These are phyloP conservation scores for Vulpes lagopus DNA, from an alignment of 2,113 vertebrate genomes.

Conservation along the genomic window DNA sequence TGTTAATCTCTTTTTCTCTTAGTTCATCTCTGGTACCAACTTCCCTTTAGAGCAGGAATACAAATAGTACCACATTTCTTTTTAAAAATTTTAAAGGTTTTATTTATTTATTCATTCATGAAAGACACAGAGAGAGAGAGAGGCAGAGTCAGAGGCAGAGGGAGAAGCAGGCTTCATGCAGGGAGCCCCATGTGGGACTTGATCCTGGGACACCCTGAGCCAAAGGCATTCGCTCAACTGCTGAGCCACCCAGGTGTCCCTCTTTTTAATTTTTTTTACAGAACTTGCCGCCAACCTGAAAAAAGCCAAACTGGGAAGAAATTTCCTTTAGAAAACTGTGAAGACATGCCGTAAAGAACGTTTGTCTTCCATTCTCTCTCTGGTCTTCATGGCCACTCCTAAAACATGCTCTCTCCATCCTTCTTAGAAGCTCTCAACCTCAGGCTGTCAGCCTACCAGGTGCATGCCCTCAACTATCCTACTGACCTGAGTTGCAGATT, in stretches of 20 bases:
- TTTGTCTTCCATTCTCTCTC: neutral
- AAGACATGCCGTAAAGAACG: fast-evolving
- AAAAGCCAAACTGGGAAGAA: neutral
- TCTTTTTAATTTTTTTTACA: neutral
- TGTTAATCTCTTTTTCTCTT: neutral
- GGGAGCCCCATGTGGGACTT: no score
- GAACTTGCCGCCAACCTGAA: neutral
- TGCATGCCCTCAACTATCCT: neutral
- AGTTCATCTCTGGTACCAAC: neutral
- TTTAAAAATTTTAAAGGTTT: neutral
- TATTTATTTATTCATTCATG: no score
- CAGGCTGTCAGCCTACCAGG: neutral
- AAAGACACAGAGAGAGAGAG: no score
- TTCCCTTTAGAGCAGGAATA: neutral
- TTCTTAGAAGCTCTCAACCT: neutral
- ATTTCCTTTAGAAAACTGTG: neutral
- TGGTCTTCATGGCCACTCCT: fast-evolving
- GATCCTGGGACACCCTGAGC: no score
- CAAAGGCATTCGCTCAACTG: no score
- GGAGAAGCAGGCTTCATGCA: no score
- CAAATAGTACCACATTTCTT: neutral
- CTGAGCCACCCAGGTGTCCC: no score
- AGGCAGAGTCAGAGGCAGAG: no score
- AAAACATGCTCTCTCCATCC: neutral
- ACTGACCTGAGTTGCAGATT: no score